Evolutionary conservation across 2,797 vertebrate species (phyloP), one percentile per base, ranked within the genome.

Genomic region (Sebastes umbrosus): DNA sequence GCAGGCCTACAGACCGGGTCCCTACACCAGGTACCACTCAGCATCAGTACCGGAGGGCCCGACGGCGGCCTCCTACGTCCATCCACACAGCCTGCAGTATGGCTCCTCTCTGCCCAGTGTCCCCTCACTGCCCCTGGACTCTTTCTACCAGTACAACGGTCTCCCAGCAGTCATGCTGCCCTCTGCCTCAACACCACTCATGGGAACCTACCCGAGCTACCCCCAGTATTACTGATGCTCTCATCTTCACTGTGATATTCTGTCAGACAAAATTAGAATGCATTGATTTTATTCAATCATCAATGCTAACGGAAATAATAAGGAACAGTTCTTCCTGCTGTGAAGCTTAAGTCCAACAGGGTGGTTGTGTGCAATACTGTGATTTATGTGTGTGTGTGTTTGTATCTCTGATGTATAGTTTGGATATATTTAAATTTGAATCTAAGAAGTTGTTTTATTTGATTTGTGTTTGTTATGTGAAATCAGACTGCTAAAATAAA

Each of bases 121-220:
- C 22, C 6, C 87, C 39, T 1, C 84, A 0, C 75, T 85, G 60
- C 79, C 91, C 55, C 80, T 94, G 85, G 95, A 96, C 74, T 75
- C 95, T 0, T 82, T 94, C 31, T 95, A 95, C 87, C 95, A 93
- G 86, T 95, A 95, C 88, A 67, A 82, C 80, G 73, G 88, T 75
- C 85, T 94, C 10, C 91, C 93, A 0, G 89, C 86, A 6, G 84
- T 94, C 52, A n/a, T 94, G 58, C 58, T 95, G 71, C 84, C 94
- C 31, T 27, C 93, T 0, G 62, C 70, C 27, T 16, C 90, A 1
- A 4, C 87, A 22, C 82, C 80, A 0, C 65, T 92, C 22, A 85
- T 94, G 84, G 82, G 84, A 13, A 64, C 94, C 8, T 96, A 94
- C 90, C 82, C 92, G 1, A 9, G 89, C 0, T 95, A 94, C 54